Conservation (phyloP, 2,888 invertebrate genomes). For the Lithodes maja region DNA sequence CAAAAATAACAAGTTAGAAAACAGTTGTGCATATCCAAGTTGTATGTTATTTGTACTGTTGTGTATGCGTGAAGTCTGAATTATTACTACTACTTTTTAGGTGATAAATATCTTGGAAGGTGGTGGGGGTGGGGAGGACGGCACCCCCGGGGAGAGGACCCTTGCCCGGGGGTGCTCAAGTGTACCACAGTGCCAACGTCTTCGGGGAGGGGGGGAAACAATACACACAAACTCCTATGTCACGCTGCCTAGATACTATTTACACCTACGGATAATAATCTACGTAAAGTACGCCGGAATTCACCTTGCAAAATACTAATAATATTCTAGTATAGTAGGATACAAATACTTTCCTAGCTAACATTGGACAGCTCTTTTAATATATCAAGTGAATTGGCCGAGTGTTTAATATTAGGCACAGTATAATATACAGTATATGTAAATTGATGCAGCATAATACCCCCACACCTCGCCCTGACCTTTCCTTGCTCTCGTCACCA, state of each 20-base stretch:
- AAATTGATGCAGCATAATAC: slow-evolving; percentile 4
- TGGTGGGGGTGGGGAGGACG: slow-evolving; percentile 66
- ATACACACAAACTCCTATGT: background rate
- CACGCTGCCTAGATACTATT: background rate
- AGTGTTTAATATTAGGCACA: too few relatives aligned
- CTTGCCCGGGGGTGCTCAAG: slow-evolving; percentile 14
- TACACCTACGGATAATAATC: too few relatives aligned
- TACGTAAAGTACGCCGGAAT: too few relatives aligned
- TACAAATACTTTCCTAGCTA: too few relatives aligned
- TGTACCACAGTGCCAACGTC: slow-evolving; percentile 48
- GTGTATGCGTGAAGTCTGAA: slow-evolving; percentile 69
- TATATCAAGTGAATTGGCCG: too few relatives aligned
- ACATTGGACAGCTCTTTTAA: too few relatives aligned
- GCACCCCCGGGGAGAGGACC: background rate
- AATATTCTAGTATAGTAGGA: too few relatives aligned
- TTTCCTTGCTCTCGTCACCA: background rate
- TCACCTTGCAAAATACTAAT: too few relatives aligned
- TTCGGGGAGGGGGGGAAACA: background rate
- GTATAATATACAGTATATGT: too few relatives aligned
- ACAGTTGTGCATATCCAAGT: slow-evolving; percentile 68
- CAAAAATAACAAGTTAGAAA: slow-evolving; percentile 34
- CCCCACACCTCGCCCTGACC: slow-evolving; percentile 33
- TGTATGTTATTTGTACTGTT: slow-evolving; percentile 69
- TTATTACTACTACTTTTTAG: slow-evolving; percentile 66
- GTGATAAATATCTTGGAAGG: slow-evolving; percentile 69